phyloP scores from a whole-genome alignment of 1,140 invertebrate species.

The Leptonema lineaticorne region DNA sequence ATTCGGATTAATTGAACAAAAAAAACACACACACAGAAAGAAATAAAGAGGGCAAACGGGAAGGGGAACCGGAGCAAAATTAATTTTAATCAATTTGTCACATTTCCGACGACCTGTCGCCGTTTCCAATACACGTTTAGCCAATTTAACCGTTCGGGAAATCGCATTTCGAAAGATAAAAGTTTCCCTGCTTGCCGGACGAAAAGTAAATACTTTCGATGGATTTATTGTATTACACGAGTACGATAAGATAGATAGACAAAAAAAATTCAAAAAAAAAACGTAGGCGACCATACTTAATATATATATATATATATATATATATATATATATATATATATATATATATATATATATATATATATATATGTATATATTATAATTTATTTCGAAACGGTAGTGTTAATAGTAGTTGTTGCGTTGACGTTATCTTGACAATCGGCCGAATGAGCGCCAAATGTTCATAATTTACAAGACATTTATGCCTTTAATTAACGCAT shows the following conservation, averaged over 20 bases:
- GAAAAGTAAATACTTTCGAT: slow-evolving; percentile 9
- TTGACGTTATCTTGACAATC: neutral
- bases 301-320: neutral
- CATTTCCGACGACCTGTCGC: too few species aligned
- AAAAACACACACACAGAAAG: too few species aligned
- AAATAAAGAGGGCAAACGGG: too few species aligned
- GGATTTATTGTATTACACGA: slow-evolving; percentile 4
- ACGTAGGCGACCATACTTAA: neutral
- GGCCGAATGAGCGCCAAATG: too few species aligned
- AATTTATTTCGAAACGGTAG: neutral
- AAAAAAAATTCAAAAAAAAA: too few species aligned
- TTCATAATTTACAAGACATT: neutral
- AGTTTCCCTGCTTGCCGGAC: neutral
- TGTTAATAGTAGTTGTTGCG: neutral
- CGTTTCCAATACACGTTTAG: too few species aligned
- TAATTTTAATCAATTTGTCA: too few species aligned
- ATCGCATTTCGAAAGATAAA: too few species aligned
- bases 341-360: neutral
- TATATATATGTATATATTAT: neutral
- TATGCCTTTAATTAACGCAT: too few species aligned
- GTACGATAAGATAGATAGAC: neutral
- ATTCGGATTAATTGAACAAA: too few species aligned
- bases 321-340: neutral
- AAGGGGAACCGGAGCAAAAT: too few species aligned
- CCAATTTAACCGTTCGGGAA: too few species aligned